Conservation (phyloP, 2,113 vertebrate genomes). For the Gopherus flavomarginatus region DNA sequence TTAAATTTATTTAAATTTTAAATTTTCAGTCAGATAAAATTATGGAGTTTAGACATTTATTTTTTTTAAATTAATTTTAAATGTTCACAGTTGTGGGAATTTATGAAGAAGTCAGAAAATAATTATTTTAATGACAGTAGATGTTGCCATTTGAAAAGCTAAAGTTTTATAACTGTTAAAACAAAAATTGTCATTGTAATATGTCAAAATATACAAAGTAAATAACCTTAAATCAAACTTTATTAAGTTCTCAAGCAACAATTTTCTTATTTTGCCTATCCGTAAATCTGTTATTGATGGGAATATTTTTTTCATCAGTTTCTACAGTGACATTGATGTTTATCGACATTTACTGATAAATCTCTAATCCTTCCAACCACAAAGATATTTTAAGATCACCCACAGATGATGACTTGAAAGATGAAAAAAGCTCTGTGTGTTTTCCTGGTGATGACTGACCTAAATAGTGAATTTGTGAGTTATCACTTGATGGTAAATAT, state of each 20-base stretch:
- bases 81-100: not conserved
- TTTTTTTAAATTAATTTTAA: not conserved
- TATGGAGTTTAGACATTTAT: not conserved
- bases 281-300: not conserved
- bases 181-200: not conserved
- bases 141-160: not conserved
- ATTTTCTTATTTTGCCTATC: not conserved
- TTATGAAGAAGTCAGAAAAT: not conserved
- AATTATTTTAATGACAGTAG: not conserved
- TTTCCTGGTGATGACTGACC: not conserved
- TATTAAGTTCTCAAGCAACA: not conserved
- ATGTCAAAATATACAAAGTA: not conserved
- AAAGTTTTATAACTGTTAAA: not conserved
- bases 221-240: not conserved
- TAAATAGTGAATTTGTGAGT: not conserved
- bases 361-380: not conserved
- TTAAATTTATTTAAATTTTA: not conserved
- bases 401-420: not conserved
- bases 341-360: not conserved
- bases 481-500: not conserved
- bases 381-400: not conserved
- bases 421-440: not conserved
- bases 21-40: not conserved
- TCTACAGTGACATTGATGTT: not conserved
- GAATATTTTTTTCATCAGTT: not conserved